Percentiles rank a stretch among this genome's conserved stretches.
Conservation (phyloP, 2,797 vertebrate genomes). For the Echeneis naucrates region DNA sequence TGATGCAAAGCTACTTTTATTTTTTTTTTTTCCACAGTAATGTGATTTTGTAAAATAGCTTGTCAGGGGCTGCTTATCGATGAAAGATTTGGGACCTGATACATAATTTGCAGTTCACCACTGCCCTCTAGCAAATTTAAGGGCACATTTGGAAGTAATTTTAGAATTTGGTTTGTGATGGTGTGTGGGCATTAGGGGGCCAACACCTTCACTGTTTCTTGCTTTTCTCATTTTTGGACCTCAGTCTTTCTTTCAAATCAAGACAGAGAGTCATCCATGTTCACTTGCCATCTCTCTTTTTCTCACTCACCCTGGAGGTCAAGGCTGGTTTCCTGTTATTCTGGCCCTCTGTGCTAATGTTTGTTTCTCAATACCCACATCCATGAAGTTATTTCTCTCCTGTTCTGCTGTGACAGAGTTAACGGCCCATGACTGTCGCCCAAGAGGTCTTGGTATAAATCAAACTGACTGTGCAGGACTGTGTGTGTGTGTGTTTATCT, state of each 20-base stretch:
- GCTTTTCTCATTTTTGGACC: constrained; percentile 7
- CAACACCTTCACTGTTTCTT: constrained; percentile 9
- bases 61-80: constrained; percentile 1
- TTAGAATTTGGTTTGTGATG: neutral
- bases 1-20: neutral
- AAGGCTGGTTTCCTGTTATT: constrained; percentile 82
- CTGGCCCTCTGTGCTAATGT: constrained; percentile 70
- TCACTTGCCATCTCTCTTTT: constrained; percentile 31
- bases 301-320: constrained; percentile 62
- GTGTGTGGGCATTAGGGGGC: constrained; percentile 12
- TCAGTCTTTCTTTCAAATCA: constrained; percentile 44
- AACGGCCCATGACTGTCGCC: constrained; percentile 76
- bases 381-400: constrained; percentile 76
- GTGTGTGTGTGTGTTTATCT: constrained; percentile 12
- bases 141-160: constrained; percentile 20
- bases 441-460: constrained; percentile 74
- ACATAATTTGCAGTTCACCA: neutral
- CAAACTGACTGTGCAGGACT: constrained; percentile 51
- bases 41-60: neutral
- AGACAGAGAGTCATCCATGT: constrained; percentile 46
- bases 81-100: neutral
- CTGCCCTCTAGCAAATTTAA: neutral
- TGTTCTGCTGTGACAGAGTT: constrained; percentile 75
- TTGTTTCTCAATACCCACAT: constrained; percentile 73
- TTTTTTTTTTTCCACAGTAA: constrained; percentile 14